Evolutionary conservation across 2,113 vertebrate genomes (phyloP).

Genomic region (Galemys pyrenaicus): DNA sequence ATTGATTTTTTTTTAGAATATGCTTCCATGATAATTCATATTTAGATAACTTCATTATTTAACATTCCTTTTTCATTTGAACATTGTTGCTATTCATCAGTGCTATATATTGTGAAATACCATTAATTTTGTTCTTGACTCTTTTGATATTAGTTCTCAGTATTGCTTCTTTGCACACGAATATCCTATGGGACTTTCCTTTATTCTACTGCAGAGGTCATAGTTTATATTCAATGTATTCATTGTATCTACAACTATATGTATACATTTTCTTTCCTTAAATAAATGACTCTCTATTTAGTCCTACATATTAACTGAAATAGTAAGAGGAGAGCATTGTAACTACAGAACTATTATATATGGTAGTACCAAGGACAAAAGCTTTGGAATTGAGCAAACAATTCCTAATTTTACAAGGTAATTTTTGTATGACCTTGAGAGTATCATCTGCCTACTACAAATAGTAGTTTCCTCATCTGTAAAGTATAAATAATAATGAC

Average conservation of each 20-base stretch:
- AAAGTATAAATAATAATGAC: background rate
- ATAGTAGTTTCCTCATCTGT: background rate
- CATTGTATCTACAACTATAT: background rate
- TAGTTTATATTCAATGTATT: background rate
- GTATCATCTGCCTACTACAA: background rate
- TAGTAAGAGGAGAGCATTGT: background rate
- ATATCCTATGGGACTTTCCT: background rate
- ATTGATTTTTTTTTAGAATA: background rate
- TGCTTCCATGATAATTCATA: background rate
- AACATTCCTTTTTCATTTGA: background rate
- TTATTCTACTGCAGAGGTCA: background rate
- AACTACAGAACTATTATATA: background rate
- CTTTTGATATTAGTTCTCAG: background rate
- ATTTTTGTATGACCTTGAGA: background rate
- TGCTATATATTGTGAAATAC: background rate
- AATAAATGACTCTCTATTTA: background rate
- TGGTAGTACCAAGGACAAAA: background rate
- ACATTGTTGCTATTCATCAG: background rate
- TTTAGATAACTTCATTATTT: background rate
- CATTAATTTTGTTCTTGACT: background rate
- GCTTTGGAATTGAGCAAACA: background rate
- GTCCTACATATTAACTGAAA: background rate
- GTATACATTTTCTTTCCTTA: background rate
- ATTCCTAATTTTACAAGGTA: background rate
- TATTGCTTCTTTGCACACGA: background rate